These are phyloP conservation scores for Papilio demoleus DNA, from an alignment of 2,888 invertebrate species.

Conservation along the genomic window DNA sequence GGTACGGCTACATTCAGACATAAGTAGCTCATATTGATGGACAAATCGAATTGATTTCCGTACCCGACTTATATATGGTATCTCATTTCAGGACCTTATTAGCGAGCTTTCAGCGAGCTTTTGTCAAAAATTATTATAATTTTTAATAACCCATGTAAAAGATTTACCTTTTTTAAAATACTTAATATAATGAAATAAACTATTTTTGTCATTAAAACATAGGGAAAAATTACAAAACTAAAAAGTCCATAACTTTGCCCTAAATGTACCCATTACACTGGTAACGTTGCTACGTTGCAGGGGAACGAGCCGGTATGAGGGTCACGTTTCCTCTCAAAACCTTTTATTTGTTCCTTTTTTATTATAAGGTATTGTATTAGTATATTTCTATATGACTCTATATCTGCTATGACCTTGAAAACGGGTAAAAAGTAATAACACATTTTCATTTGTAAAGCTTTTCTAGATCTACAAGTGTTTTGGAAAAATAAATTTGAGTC, in stretches of 20 bases:
- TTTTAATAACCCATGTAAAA: not conserved
- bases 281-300: too few relatives aligned
- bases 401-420: too few relatives aligned
- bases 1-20: slow-evolving; percentile 71
- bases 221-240: too few relatives aligned
- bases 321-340: too few relatives aligned
- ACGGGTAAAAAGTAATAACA: not conserved
- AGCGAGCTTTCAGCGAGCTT: slow-evolving; percentile 11
- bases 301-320: too few relatives aligned
- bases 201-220: too few relatives aligned
- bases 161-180: not conserved
- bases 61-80: slow-evolving; percentile 35
- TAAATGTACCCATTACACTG: too few relatives aligned
- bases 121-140: not conserved
- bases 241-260: too few relatives aligned
- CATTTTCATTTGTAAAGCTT: not conserved
- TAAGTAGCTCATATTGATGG: slow-evolving; percentile 80
- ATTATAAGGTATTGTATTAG: too few relatives aligned
- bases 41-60: slow-evolving; percentile 76
- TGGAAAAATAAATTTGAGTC: not conserved
- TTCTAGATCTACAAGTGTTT: not conserved
- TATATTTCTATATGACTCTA: too few relatives aligned
- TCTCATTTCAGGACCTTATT: slow-evolving; percentile 24
- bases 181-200: too few relatives aligned
- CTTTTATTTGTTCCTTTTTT: too few relatives aligned